Base-by-base conservation (phyloP, 2,888 invertebrate genomes). In the Cinara cedri region DNA sequence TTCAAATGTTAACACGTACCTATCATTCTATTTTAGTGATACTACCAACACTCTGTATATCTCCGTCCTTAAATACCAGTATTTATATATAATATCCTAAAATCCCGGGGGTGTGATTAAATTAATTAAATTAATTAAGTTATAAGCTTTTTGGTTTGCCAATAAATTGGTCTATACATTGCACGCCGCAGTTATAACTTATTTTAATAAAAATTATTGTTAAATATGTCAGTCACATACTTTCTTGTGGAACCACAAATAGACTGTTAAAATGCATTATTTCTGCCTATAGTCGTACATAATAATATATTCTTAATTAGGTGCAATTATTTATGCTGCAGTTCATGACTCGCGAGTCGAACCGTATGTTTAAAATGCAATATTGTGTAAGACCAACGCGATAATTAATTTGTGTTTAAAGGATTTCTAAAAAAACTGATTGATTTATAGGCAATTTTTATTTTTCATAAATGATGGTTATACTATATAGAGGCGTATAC, bases 371-470 rank as follows among this genome's bases (percentile, higher is more conserved):
- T 21, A 34, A 63, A 62, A 63, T 74, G 11, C 10, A 46, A 10
- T 34, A 34, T 42, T 11, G 10, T 11, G 10, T 55, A 42, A 1
- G 26, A 60, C 49, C 1, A 26, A 3, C 3, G 62, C 51, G 21
- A 34, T 34, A 34, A 51, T 74, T 63, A 63, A 63, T 72, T 46
- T 72, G 46, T 34, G 46, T 16, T 21, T 19, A n/a, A 14, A 55
- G 10, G n/a, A 55, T 24, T 51, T 49, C n/a, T 26, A 49, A 26
- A 8, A 11, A 51, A 49, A 49, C 11, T 0, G 1, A 24, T 6
- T 24, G 21, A 11, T 24, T 24, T 34, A 57, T 44, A 11, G 24
- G 24, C 44, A 44, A 71, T 21, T 57, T 57, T 44, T 71, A 21
- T 21, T 26, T 57, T 26, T 57, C 55, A 26, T 24, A 57, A 57